Percentiles rank a stretch among this genome's conserved stretches.
Conservation (phyloP, 2,888 invertebrate species). For the Eretmocerus hayati region DNA sequence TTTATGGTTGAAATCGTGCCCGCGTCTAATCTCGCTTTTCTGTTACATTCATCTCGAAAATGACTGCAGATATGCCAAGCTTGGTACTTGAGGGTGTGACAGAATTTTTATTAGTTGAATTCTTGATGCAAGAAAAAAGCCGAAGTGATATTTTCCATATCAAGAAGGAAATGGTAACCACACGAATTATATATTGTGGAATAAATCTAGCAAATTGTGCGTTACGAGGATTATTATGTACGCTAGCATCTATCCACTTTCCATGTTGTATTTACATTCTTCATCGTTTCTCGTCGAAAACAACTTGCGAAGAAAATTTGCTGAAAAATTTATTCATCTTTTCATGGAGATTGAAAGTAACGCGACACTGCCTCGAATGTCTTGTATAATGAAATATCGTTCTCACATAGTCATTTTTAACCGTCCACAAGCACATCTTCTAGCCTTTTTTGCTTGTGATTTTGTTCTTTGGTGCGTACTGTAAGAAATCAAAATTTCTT, state of each 20-base stretch:
- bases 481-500: constrained; percentile 5
- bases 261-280: too few relatives aligned
- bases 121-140: too few relatives aligned
- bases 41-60: constrained; percentile 22
- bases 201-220: too few relatives aligned
- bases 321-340: constrained; percentile 1
- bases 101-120: too few relatives aligned
- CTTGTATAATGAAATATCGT: background rate
- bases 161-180: too few relatives aligned
- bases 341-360: background rate
- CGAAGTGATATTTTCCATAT: too few relatives aligned
- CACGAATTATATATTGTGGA: too few relatives aligned
- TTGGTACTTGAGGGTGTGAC: constrained; percentile 18
- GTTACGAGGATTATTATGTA: too few relatives aligned
- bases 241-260: too few relatives aligned
- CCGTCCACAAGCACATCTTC: constrained; percentile 16
- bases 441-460: constrained; percentile 6
- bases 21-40: constrained; percentile 42
- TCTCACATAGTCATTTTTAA: constrained; percentile 10
- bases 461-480: constrained; percentile 3
- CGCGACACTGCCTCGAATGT: constrained; percentile 17
- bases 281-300: too few relatives aligned
- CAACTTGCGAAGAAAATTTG: too few relatives aligned
- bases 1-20: constrained; percentile 37
- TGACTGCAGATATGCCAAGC: constrained; percentile 16